These are phyloP conservation scores for Pseudomyrmex flavicornis DNA, from an alignment of 1,140 invertebrate species.

Conservation along the genomic window DNA sequence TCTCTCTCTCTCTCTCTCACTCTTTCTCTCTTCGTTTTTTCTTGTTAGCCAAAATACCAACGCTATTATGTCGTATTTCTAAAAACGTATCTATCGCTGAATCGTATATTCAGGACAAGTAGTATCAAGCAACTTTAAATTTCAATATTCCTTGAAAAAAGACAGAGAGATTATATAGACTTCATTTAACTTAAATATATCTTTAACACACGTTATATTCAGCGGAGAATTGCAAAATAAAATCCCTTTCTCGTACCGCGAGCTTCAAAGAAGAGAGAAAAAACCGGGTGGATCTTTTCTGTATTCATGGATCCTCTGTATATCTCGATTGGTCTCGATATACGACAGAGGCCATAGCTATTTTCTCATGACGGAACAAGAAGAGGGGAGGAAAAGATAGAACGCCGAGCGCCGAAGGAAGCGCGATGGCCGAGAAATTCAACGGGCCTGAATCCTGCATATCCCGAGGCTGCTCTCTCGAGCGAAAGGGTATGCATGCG, in stretches of 20 bases:
- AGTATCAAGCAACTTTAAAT: not conserved
- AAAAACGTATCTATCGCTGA: slow-evolving; percentile 6
- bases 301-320: slow-evolving; percentile 4
- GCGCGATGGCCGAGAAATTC: slow-evolving; percentile 60
- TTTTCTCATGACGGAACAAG: not conserved
- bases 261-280: slow-evolving; percentile 8
- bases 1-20: not conserved
- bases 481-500: slow-evolving; percentile 19
- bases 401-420: slow-evolving; percentile 30
- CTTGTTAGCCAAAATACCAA: slow-evolving; percentile 12
- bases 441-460: slow-evolving; percentile 59
- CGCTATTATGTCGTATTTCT: not conserved
- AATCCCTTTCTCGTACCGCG: not conserved
- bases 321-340: not conserved
- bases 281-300: not conserved
- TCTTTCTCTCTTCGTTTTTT: not conserved
- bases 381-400: slow-evolving; percentile 17
- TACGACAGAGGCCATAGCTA: not conserved
- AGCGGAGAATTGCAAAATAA: not conserved
- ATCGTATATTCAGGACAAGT: not conserved
- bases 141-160: not conserved
- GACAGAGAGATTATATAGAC: not conserved
- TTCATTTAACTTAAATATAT: too few relatives aligned
- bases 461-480: slow-evolving; percentile 48
- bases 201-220: too few relatives aligned